Evolutionary conservation across 2,888 invertebrate species (phyloP), one percentile per base, ranked within the genome.

Genomic region (Hydrotaea diabolus): DNA sequence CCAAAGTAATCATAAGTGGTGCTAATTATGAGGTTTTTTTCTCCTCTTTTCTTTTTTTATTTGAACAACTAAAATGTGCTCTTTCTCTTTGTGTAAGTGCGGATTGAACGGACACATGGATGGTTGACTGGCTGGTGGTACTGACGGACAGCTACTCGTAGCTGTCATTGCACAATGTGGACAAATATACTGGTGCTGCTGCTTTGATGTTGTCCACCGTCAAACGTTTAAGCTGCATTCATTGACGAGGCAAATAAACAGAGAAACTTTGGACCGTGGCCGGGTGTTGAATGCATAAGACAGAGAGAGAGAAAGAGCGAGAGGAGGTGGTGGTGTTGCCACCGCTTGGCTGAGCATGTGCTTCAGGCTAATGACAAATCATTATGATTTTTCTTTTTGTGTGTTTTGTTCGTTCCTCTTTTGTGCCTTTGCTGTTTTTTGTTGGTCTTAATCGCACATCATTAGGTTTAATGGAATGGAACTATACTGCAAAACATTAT

Each of bases 1-100:
- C 76, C 79, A 79, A 85, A 79, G 76, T 79, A 73, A 57, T 77
- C 81, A 76, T 85, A 85, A 82, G 84, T 85, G 84, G 69, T 82
- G 81, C 84, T 85, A 85, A 85, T 85, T 85, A 77, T 82, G 79
- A 53, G 49, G 23, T 66, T 81, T 80, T 81, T 69, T 5, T 73
- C 26, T 1, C 8, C 43, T 7, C 21, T 49, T 31, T 59, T 7
- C 21, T 49, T 31, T 11, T 77, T 23, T 62, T 73, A 57, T 73
- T 57, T 66, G 53, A 11, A 69, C 46, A 46, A 46, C 69, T 69
- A 46, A 69, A 66, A 39, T 39, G 62, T 59, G 15, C 23, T 59
- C 23, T 1, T 36, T 64, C 5, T 19, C 21, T 66, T 9, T 66
- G 66, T 23, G 21, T 1, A 11, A 66, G 26, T 55, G 21, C 11